A percentile compares a stretch with the other conserved stretches of the same genome.
phyloP scores from a whole-genome alignment of 2,113 vertebrate genomes.

The Echinops telfairi region DNA sequence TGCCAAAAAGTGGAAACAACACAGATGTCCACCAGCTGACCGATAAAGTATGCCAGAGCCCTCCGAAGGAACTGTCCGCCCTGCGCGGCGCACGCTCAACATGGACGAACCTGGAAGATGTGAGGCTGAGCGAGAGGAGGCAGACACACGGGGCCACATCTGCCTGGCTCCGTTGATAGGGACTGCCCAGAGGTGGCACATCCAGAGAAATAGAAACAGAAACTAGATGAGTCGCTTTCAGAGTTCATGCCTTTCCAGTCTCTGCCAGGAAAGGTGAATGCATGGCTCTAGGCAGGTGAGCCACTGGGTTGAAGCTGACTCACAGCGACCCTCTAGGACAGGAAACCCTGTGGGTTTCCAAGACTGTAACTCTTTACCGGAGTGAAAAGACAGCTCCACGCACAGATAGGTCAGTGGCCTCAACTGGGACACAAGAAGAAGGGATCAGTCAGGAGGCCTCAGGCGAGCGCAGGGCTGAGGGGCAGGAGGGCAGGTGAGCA shows the following conservation, averaged over 20 bases:
- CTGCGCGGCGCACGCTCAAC: no score
- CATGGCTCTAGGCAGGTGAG: background rate
- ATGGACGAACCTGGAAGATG: no score
- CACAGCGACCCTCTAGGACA: no score
- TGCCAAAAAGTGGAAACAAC: background rate
- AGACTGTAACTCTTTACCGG: no score
- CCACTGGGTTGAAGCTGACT: no score
- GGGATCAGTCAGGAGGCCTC: background rate
- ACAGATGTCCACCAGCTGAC: background rate
- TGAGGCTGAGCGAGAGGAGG: background rate
- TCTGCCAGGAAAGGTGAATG: background rate
- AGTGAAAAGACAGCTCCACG: background rate
- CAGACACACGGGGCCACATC: no score
- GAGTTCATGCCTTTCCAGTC: no score
- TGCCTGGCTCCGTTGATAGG: background rate
- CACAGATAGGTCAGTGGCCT: background rate
- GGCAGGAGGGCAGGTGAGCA: background rate
- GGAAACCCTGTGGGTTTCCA: no score
- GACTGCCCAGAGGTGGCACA: background rate
- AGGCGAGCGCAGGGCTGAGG: background rate
- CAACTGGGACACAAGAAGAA: background rate
- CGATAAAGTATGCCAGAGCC: background rate
- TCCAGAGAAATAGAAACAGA: slow-evolving; percentile 23
- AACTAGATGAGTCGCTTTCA: background rate
- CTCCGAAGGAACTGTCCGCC: no score